These are phyloP conservation scores for Drosophila dunni DNA, from an alignment of 1,140 invertebrate genomes.

Conservation along the genomic window DNA sequence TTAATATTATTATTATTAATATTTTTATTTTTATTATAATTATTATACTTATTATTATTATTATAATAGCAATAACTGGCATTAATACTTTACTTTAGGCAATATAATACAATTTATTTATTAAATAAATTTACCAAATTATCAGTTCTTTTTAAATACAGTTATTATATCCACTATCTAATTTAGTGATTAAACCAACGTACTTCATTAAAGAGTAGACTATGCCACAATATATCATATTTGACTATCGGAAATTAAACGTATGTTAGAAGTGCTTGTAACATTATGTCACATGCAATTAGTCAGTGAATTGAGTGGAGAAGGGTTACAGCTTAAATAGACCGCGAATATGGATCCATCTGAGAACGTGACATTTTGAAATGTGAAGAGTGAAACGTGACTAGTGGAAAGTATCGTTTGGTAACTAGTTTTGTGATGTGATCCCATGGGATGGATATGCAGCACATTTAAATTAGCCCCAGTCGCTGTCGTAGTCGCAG, in stretches of 20 bases:
- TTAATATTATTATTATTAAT: no score
- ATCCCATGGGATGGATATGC: background rate
- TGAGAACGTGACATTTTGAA: slow-evolving; percentile 16
- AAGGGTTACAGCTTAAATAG: slow-evolving; percentile 6
- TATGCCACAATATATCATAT: background rate
- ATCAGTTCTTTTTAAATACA: no score
- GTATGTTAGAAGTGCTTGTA: slow-evolving; percentile 7
- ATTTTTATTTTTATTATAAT: no score
- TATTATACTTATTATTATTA: no score
- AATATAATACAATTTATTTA: no score
- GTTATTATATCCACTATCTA: no score
- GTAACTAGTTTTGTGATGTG: slow-evolving; percentile 5
- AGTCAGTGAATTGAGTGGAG: background rate
- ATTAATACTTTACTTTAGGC: no score
- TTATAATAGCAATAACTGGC: no score
- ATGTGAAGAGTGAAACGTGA: slow-evolving; percentile 13
- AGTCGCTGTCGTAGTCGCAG: background rate
- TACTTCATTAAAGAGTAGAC: background rate
- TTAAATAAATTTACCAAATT: no score
- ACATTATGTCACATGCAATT: slow-evolving; percentile 14
- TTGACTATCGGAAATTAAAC: slow-evolving; percentile 3
- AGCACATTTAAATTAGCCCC: slow-evolving; percentile 19
- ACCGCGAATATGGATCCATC: slow-evolving; percentile 8
- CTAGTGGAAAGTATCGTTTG: slow-evolving; percentile 11
- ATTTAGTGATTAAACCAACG: no score